Conservation (phyloP, 2,888 invertebrate genomes). For the Conus canariensis region DNA sequence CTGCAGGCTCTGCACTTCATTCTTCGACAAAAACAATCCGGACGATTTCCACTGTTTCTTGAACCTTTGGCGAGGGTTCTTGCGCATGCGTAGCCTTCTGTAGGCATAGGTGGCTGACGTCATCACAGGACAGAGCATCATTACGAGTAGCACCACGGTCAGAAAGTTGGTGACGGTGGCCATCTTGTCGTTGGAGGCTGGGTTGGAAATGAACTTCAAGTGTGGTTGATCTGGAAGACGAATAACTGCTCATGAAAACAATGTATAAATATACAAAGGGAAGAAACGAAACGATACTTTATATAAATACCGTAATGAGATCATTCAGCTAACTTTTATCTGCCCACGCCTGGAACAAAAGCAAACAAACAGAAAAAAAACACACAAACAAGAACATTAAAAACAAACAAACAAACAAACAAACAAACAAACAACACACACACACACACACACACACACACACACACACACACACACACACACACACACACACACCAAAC, state of each 20-base stretch:
- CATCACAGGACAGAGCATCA: too few species aligned
- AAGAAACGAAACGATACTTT: not conserved
- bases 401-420: not conserved
- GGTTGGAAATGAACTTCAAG: not conserved
- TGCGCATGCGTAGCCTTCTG: too few species aligned
- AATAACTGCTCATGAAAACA: not conserved
- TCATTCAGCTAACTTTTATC: too few species aligned
- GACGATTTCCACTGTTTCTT: not conserved
- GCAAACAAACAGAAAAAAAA: not conserved
- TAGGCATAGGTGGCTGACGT: too few species aligned
- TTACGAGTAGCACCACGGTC: not conserved
- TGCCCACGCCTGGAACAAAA: not conserved
- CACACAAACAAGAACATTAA: not conserved
- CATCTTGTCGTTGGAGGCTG: not conserved
- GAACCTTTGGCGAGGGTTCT: not conserved
- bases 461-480: conserved; percentile 26
- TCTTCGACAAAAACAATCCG: not conserved
- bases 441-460: conserved; percentile 19
- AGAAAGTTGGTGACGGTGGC: not conserved
- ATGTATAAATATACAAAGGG: not conserved
- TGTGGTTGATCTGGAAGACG: too few species aligned
- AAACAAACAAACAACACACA: not conserved
- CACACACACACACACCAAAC: conserved; percentile 13
- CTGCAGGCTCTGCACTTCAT: not conserved
- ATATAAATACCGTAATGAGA: too few species aligned